Evolutionary conservation across 2,797 vertebrate genomes (phyloP).

Genomic region (Smutsia temminckii): DNA sequence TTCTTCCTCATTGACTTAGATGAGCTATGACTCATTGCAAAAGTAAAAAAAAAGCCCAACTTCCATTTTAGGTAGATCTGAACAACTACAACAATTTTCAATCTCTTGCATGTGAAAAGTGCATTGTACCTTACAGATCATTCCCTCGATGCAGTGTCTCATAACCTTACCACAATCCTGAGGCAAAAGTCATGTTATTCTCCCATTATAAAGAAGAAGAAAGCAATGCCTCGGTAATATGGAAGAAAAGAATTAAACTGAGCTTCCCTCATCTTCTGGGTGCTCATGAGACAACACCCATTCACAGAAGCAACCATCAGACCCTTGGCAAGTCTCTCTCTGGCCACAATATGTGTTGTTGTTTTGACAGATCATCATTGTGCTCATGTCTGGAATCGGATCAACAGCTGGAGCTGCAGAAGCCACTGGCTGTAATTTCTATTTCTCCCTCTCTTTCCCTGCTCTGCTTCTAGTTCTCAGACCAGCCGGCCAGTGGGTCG

Average conservation of each 20-base stretch:
- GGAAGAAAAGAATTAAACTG: slow-evolving; percentile 12
- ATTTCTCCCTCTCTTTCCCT: not conserved
- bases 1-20: slow-evolving; percentile 55
- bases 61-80: slow-evolving; percentile 57
- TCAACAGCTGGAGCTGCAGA: slow-evolving; percentile 54
- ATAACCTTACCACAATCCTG: not conserved
- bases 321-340: not conserved
- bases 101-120: slow-evolving; percentile 35
- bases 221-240: not conserved
- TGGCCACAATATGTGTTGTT: not conserved
- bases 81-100: slow-evolving; percentile 37
- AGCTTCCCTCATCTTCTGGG: not conserved
- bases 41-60: slow-evolving; percentile 67
- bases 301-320: not conserved
- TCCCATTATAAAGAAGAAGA: slow-evolving; percentile 39
- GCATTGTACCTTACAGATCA: not conserved
- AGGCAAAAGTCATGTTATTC: not conserved
- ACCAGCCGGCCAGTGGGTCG: slow-evolving; percentile 26
- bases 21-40: slow-evolving; percentile 69
- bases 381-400: slow-evolving; percentile 49
- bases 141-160: slow-evolving; percentile 5
- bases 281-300: not conserved
- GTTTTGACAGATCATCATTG: not conserved
- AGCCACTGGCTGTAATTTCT: slow-evolving; percentile 39
- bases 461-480: slow-evolving; percentile 31